These are phyloP conservation scores for Melanotaenia duboulayi DNA, from an alignment of 2,113 vertebrate genomes.

Conservation along the genomic window DNA sequence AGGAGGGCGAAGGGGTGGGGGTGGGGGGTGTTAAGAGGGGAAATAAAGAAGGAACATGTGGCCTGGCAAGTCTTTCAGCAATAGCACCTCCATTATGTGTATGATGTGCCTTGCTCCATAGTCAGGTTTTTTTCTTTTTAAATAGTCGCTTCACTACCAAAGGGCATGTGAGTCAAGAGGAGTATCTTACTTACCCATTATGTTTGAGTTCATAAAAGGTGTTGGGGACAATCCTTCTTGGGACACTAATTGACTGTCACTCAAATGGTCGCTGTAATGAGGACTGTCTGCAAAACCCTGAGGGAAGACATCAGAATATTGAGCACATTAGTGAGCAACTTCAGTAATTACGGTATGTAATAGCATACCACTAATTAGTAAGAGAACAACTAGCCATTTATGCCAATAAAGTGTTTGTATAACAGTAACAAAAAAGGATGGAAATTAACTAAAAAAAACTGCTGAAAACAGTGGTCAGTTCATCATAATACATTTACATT, in stretches of 20 bases:
- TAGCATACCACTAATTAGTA: slow-evolving; percentile 86
- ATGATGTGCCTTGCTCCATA: slow-evolving; percentile 71
- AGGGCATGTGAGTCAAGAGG: slow-evolving; percentile 81
- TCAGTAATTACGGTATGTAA: slow-evolving; percentile 85
- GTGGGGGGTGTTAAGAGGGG: slow-evolving; percentile 41
- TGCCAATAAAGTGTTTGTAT: slow-evolving; percentile 75
- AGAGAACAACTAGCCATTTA: slow-evolving; percentile 78
- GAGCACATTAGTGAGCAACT: slow-evolving; percentile 89
- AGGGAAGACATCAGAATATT: slow-evolving; percentile 90
- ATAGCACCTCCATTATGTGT: slow-evolving; percentile 67
- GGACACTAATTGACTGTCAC: slow-evolving; percentile 98
- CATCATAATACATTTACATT: neutral
- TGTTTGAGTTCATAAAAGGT: slow-evolving; percentile 98
- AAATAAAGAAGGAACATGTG: slow-evolving; percentile 50
- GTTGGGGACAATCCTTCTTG: slow-evolving; percentile 98
- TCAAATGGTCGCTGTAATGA: slow-evolving; percentile 98
- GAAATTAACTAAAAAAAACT: neutral
- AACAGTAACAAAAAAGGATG: neutral
- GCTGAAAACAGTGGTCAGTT: neutral
- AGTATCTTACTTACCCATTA: slow-evolving; percentile 98
- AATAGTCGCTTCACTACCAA: slow-evolving; percentile 65
- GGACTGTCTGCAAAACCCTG: slow-evolving; percentile 97
- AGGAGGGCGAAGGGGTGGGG: no score
- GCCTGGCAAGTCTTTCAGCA: slow-evolving; percentile 34
- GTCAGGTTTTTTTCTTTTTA: slow-evolving; percentile 47